These are phyloP conservation scores for Troides helena DNA, from an alignment of 2,888 invertebrate species.

Conservation along the genomic window DNA sequence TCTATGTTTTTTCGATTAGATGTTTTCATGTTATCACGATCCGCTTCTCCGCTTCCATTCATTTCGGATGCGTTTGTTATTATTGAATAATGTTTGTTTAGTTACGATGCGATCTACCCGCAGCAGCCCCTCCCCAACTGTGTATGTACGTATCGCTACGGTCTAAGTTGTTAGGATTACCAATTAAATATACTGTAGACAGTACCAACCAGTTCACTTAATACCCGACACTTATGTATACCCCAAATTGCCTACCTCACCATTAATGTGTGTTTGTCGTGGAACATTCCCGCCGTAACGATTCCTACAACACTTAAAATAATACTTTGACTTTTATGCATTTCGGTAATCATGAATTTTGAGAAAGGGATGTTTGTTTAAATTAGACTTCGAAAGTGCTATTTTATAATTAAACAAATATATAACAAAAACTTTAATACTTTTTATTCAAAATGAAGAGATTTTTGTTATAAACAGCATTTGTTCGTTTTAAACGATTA, in stretches of 20 bases:
- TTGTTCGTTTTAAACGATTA: background rate
- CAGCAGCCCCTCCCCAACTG: background rate
- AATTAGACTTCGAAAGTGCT: background rate
- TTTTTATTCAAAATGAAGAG: background rate
- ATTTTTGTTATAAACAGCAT: background rate
- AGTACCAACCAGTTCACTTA: constrained; percentile 1
- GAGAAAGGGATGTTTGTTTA: background rate
- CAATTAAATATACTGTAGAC: background rate
- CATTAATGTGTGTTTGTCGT: constrained; percentile 2
- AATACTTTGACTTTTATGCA: background rate
- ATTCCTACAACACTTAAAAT: background rate
- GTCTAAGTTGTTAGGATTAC: background rate
- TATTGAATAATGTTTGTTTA: constrained; percentile 20
- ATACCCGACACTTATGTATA: background rate
- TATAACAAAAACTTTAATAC: background rate
- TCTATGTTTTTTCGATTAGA: constrained; percentile 65
- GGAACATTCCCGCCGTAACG: background rate
- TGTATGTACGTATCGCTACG: background rate
- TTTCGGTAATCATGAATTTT: background rate
- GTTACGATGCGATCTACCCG: constrained; percentile 19
- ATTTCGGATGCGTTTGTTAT: constrained; percentile 37
- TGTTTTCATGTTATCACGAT: constrained; percentile 59
- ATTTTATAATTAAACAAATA: no score
- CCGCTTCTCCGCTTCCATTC: constrained; percentile 70
- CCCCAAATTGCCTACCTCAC: background rate